These are phyloP conservation scores for Hylyphantes graminicola DNA, from an alignment of 1,140 invertebrate genomes.

Conservation along the genomic window DNA sequence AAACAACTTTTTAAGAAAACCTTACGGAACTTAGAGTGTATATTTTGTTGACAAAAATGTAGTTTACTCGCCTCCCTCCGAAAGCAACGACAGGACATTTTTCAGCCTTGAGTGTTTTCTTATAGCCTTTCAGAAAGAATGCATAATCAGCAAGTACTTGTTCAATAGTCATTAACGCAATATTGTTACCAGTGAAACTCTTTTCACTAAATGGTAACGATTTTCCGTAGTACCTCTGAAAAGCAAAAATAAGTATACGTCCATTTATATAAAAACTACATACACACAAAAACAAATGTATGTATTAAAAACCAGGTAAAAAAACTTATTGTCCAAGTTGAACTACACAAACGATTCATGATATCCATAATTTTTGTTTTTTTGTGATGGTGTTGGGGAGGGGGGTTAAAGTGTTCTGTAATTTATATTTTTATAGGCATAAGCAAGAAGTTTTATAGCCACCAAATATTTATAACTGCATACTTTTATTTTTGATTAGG, in stretches of 20 bases:
- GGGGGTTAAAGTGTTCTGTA: too few species aligned
- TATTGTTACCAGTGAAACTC: conserved; percentile 65
- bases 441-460: too few species aligned
- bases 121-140: conserved; percentile 66
- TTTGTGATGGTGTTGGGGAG: too few species aligned
- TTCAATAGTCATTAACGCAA: conserved; percentile 69
- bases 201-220: conserved; percentile 69
- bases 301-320: background rate
- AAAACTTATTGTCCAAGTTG: too few species aligned
- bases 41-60: background rate
- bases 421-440: too few species aligned
- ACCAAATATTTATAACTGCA: too few species aligned
- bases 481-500: too few species aligned
- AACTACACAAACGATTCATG: too few species aligned
- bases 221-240: conserved; percentile 69
- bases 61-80: conserved; percentile 65
- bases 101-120: conserved; percentile 63
- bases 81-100: conserved; percentile 68
- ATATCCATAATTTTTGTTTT: too few species aligned
- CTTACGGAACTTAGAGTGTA: background rate
- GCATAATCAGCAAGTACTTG: conserved; percentile 70
- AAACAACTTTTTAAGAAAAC: background rate
- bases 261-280: too few species aligned
- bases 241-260: background rate
- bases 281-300: background rate